Percentiles rank a stretch among this genome's conserved stretches.
These are phyloP conservation scores for Zoanthus sociatus DNA, from an alignment of 92 coral and sea anemone species.

Conservation along the genomic window DNA sequence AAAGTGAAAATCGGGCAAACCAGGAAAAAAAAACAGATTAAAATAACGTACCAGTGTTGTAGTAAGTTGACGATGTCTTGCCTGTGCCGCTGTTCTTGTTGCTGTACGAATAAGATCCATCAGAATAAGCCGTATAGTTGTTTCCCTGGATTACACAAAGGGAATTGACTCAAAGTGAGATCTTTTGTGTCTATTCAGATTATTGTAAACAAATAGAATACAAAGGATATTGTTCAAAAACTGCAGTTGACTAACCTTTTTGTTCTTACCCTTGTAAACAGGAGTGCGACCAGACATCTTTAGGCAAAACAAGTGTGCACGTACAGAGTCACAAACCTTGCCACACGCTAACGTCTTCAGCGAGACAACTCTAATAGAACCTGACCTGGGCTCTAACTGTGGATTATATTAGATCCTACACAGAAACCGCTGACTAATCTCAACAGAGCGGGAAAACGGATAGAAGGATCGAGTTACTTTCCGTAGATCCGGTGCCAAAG, in stretches of 20 bases:
- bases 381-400: too few species aligned
- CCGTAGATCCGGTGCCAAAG: too few species aligned
- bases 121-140: slow-evolving; percentile 19
- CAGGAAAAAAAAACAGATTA: background rate
- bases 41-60: slow-evolving; percentile 29
- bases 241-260: slow-evolving; percentile 16
- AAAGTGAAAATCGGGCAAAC: background rate
- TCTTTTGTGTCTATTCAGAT: background rate
- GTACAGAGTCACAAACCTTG: background rate
- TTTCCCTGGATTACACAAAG: slow-evolving; percentile 15
- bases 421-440: slow-evolving; percentile 17
- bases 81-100: slow-evolving; percentile 17
- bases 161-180: background rate
- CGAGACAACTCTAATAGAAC: too few species aligned
- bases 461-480: too few species aligned
- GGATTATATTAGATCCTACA: background rate
- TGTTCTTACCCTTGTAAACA: slow-evolving; percentile 35
- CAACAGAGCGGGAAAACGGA: too few species aligned
- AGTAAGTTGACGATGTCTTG: slow-evolving; percentile 29
- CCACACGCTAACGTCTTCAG: background rate
- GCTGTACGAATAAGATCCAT: slow-evolving; percentile 24
- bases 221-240: background rate
- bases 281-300: slow-evolving; percentile 34
- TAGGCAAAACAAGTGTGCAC: too few species aligned
- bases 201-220: background rate